Base-by-base conservation (phyloP, 2,113 vertebrate species). In the Acinonyx jubatus region DNA sequence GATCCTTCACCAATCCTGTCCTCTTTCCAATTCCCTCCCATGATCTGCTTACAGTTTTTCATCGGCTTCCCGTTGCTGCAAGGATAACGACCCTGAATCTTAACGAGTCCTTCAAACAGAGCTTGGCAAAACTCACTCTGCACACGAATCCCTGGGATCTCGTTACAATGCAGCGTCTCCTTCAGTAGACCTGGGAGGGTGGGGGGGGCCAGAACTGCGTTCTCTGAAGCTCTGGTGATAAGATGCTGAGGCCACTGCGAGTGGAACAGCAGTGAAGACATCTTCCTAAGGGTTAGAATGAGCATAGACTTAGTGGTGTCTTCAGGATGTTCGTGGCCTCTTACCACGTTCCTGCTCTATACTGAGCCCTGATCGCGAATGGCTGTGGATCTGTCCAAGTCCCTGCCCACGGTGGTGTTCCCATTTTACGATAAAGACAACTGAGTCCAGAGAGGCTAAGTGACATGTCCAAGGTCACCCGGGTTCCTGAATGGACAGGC, bases 71-170 rank as follows among this genome's bases (percentile, higher is more conserved):
- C 52, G 3, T 3, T 38, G 9, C 68, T 45, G 21, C 38, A 41
- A 52, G 69, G 29, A 73, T 41, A 61, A 33, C 45, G 83, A 84
- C 84, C 27, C 50, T 69, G 31, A 18, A n/a, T 36, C 45, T 74
- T 74, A 52, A n/a, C 29, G 36, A 65, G 25, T 21, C 81, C 68
- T 65, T 41, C 3, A 18, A 23, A 0, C 61, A 38, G 41, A 65
- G 33, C 61, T 82, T n/a, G 41, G 69, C 8, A 68, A 52, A 84
- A 52, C 50, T 80, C 14, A 4, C n/a, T 9, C 11, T 36, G 63
- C 45, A 12, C 4, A 0, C 1, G 36, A 13, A 15, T 50, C 1
- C 1, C 55, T 29, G 41, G 11, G n/a, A 6, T 69, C 74, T 45
- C 21, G 19, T 74, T 66, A 45, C 76, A 55, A 57, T 16, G 18